A percentile compares a stretch with the other conserved stretches of the same genome.
Evolutionary conservation across 2,113 vertebrate species (phyloP).

Genomic region (Myotis yumanensis): DNA sequence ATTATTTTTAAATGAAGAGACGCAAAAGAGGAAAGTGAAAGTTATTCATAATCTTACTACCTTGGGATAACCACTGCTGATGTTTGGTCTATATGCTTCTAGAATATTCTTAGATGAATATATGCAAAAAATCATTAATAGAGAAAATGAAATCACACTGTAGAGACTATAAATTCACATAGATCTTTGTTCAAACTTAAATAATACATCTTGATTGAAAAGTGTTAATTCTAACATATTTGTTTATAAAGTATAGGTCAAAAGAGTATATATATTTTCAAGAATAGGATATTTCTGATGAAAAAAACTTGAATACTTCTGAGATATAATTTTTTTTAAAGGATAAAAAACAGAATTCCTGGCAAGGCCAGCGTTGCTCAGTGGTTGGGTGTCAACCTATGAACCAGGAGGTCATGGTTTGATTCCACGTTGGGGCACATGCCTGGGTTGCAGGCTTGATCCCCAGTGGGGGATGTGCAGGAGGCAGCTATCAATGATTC

Average conservation of each 20-base stretch:
- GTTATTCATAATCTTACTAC: neutral
- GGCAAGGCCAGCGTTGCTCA: too few relatives aligned
- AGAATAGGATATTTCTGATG: neutral
- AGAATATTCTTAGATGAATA: neutral
- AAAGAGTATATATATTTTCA: neutral
- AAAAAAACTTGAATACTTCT: neutral
- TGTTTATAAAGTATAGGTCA: neutral
- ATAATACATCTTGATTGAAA: neutral
- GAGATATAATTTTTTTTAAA: neutral
- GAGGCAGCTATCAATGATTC: too few relatives aligned
- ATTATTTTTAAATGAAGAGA: neutral
- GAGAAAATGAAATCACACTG: neutral
- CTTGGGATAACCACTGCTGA: neutral
- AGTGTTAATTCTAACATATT: neutral
- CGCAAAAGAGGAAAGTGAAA: neutral
- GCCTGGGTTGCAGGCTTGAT: too few relatives aligned
- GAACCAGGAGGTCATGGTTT: too few relatives aligned
- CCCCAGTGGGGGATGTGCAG: too few relatives aligned
- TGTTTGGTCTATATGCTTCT: neutral
- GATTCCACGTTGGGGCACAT: too few relatives aligned
- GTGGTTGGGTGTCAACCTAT: too few relatives aligned
- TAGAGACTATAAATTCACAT: neutral
- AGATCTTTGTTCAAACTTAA: neutral
- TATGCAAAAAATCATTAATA: neutral
- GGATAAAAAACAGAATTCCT: neutral